Evolutionary conservation across 2,797 vertebrate species (phyloP), one percentile per base, ranked within the genome.

Genomic region (Prionace glauca): DNA sequence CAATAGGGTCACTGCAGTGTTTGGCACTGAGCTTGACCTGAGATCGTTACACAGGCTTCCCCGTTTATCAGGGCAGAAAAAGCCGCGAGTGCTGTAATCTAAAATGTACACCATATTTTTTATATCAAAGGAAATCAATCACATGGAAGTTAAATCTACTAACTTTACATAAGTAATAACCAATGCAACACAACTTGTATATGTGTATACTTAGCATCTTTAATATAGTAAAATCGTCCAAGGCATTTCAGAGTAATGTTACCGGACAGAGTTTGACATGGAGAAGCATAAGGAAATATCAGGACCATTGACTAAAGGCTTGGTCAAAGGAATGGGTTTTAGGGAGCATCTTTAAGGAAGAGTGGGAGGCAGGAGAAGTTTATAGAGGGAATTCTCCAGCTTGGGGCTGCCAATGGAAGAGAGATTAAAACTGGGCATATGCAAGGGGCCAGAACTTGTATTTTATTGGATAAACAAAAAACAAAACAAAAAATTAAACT

Each of bases 11-110:
- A 95, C 93, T 95, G 45, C 93, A 32, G 67, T 60, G 71, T 50
- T 74, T 95, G 93, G 93, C 93, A 95, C 71, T 95, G 93, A 56
- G 71, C 69, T 72, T 95, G 93, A 95, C 93, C 93, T 8, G 29
- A 60, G 69, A 60, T 56, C 45, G 16, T 69, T 60, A 56, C 41
- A n/a, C 7, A 95, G 41, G 45, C 93, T 72, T 94, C 71, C 69
- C 45, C 26, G 11, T 94, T 65, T 56, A 94, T 72, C 36, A 45
- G 26, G 69, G 41, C 0, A 62, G 69, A 74, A 11, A 72, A 72
- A 22, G 29, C 50, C 11, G 26, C n/a, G 29, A 56, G 36, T 32
- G 67, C 41, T 32, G 60, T 16, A 29, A 41, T 36, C 92, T 50
- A 29, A 24, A 72, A 93, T 36, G 26, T 72, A 0, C 26, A 32